phyloP scores from a whole-genome alignment of 2,797 vertebrate species.

The Tinamus major region DNA sequence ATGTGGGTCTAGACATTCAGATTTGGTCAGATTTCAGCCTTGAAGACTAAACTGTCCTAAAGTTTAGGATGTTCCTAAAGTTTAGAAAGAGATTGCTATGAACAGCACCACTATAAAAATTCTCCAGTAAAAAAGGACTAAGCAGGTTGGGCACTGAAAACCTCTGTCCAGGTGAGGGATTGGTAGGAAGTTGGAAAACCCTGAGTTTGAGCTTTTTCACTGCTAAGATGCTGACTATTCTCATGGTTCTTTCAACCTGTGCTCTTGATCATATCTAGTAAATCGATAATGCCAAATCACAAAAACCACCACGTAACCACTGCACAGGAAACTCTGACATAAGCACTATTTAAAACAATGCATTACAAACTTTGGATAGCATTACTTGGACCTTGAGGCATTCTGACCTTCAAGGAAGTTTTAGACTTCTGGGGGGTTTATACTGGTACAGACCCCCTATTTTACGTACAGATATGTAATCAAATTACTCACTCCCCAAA shows the following conservation, averaged over 20 bases:
- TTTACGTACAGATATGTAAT: slow-evolving; percentile 28
- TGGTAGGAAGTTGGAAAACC: neutral
- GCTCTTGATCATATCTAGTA: neutral
- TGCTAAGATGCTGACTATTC: neutral
- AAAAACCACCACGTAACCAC: neutral
- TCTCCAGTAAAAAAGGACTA: neutral
- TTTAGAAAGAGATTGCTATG: neutral
- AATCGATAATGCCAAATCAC: neutral
- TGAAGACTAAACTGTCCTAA: neutral
- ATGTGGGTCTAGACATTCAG: neutral
- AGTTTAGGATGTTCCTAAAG: neutral
- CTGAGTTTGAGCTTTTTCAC: neutral
- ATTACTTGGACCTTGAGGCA: slow-evolving; percentile 24
- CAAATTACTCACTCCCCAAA: slow-evolving; percentile 33
- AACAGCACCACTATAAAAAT: neutral
- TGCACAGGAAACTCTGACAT: neutral
- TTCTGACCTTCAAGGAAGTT: neutral
- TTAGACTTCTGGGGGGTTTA: neutral
- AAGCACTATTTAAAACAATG: slow-evolving; percentile 12
- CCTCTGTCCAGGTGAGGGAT: neutral
- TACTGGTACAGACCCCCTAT: neutral
- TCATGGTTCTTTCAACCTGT: neutral
- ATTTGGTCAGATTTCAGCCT: neutral
- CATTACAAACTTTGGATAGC: neutral
- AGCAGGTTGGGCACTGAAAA: neutral